These are phyloP conservation scores for Paguma larvata DNA, from an alignment of 2,797 vertebrate species.

Conservation along the genomic window DNA sequence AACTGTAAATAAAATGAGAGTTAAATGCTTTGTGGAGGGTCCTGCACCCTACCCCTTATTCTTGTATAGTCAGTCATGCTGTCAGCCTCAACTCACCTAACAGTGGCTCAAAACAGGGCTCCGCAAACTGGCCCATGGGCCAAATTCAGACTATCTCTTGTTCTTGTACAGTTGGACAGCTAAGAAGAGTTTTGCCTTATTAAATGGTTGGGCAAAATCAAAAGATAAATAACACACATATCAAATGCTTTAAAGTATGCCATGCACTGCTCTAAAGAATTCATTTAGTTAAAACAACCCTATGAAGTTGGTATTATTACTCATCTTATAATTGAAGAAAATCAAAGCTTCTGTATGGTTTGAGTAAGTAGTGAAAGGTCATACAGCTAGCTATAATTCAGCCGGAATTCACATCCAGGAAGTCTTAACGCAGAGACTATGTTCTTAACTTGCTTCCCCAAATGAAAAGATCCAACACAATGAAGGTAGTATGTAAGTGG, in stretches of 20 bases:
- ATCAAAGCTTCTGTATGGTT: not conserved
- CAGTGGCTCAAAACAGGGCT: not conserved
- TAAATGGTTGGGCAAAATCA: not conserved
- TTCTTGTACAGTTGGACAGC: not conserved
- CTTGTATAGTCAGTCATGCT: not conserved
- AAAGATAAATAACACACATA: not conserved
- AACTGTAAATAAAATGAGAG: not conserved
- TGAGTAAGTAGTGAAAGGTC: not conserved
- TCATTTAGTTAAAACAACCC: not conserved
- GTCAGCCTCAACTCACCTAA: not conserved
- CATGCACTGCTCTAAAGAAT: not conserved
- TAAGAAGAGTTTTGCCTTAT: not conserved
- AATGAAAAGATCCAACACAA: not conserved
- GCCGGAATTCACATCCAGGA: not conserved
- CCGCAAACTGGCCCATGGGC: not conserved
- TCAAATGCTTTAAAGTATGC: not conserved
- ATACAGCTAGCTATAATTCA: not conserved
- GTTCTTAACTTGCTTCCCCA: not conserved
- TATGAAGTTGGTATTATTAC: not conserved
- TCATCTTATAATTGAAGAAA: not conserved
- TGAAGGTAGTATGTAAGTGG: not conserved
- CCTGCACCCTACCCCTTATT: not conserved
- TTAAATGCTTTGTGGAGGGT: not conserved
- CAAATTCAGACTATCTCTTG: not conserved
- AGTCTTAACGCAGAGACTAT: not conserved